Base-by-base conservation (phyloP, 2,797 vertebrate genomes). In the Spea hammondii region DNA sequence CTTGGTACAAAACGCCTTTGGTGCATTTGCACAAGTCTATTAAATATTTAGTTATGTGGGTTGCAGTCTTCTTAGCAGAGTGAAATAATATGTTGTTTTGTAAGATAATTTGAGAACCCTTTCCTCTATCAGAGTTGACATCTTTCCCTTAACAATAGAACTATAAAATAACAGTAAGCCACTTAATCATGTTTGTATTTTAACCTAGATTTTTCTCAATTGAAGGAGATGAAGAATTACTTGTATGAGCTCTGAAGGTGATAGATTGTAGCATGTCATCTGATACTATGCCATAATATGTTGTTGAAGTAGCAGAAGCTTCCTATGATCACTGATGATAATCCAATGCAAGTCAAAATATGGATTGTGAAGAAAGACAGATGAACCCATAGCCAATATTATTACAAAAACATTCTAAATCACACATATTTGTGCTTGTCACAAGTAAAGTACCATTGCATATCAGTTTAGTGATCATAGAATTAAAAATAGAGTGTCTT, bases 121-220 rank as follows among this genome's bases (percentile, higher is more conserved):
- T 62, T 62, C 14, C 59, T 32, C 5, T 62, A 32, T 62, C 9
- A 62, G 32, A 17, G 59, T 62, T 6, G 59, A 62, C 59, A 62
- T 62, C 59, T 62, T 17, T 9, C 59, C 59, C 7, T 62, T 62
- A 17, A 62, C 10, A 62, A 62, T 17, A 32, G 3, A 57, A 46
- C 17, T 57, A 7, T 12, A 71, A 46, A 70, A 14, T 70, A 54
- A 53, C 11, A 71, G 54, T 17, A 62, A 17, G 32, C 14, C 53
- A 71, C 54, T 70, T 70, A 17, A 53, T 53, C 17, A 70, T 70
- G 50, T 45, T 70, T 13, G 32, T 45, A 59, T 12, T 46, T 71
- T 12, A 71, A 32, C 32, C 4, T 59, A 13, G 32, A 53, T 46
- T 44, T 57, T 71, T 71, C 51, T 12, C 51, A 44, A 71, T n/a